phyloP scores from a whole-genome alignment of 2,797 vertebrate genomes.

The Tympanoctomys barrerae region DNA sequence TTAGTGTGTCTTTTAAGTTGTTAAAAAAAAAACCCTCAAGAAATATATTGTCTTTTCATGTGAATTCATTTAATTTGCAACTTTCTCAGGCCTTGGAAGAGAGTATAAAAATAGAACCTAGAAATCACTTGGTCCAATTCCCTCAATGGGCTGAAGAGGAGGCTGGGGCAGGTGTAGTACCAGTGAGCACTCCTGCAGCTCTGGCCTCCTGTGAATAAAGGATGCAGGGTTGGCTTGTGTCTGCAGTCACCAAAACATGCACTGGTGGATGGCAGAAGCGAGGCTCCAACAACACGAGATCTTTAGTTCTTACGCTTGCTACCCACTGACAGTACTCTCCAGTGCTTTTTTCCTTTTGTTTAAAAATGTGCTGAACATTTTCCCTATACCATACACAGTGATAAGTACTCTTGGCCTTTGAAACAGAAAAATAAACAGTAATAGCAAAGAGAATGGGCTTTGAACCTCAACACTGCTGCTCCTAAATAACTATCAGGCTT shows the following conservation, averaged over 20 bases:
- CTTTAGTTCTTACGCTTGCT: background rate
- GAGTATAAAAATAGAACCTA: constrained; percentile 26
- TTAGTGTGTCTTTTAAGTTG: background rate
- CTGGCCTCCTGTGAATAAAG: background rate
- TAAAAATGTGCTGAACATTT: background rate
- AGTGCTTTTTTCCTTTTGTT: background rate
- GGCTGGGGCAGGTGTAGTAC: background rate
- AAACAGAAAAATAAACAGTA: constrained; percentile 1
- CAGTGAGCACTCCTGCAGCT: fast-evolving
- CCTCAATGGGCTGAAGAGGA: background rate
- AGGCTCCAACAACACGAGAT: background rate
- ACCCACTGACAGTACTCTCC: background rate
- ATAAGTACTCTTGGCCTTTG: background rate
- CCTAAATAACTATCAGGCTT: background rate
- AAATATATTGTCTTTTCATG: constrained; percentile 31
- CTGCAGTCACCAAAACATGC: background rate
- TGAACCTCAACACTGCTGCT: background rate
- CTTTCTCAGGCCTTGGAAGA: constrained; percentile 55
- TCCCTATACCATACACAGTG: background rate
- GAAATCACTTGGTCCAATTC: background rate
- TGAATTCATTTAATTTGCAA: background rate
- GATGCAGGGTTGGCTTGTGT: background rate
- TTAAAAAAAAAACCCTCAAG: background rate
- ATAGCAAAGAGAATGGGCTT: constrained; percentile 42
- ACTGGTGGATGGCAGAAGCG: background rate